Conservation (phyloP, 2,888 invertebrate genomes). For the Agrotis segetum region DNA sequence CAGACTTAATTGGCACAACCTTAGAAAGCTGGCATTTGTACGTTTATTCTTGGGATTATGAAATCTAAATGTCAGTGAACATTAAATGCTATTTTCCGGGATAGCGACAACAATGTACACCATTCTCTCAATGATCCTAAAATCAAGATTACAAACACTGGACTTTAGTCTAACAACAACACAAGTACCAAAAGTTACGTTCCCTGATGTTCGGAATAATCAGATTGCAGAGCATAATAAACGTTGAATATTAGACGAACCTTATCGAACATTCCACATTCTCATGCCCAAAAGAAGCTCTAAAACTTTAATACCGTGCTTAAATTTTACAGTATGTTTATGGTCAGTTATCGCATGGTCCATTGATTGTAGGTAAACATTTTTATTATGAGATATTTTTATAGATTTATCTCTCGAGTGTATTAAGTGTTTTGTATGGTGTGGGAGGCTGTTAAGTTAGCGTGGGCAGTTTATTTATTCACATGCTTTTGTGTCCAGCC, state of each 20-base stretch:
- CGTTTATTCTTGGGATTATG: neutral
- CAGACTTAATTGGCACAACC: constrained; percentile 10
- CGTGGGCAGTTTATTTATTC: constrained; percentile 87
- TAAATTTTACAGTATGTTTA: constrained; percentile 67
- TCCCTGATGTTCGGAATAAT: constrained; percentile 43
- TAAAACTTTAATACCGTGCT: constrained; percentile 68
- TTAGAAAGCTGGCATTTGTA: neutral
- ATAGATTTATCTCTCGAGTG: constrained; percentile 80
- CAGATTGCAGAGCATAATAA: constrained; percentile 46
- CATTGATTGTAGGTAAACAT: constrained; percentile 73
- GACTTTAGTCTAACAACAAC: constrained; percentile 37
- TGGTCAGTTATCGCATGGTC: constrained; percentile 72
- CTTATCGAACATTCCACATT: constrained; percentile 52
- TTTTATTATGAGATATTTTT: constrained; percentile 83
- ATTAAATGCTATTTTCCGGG: neutral
- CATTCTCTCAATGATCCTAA: neutral
- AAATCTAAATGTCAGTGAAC: neutral
- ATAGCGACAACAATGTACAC: neutral
- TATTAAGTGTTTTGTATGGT: constrained; percentile 83
- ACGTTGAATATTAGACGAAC: constrained; percentile 45
- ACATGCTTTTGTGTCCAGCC: constrained; percentile 76
- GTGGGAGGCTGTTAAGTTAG: constrained; percentile 80
- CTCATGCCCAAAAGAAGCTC: constrained; percentile 63
- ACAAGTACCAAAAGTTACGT: constrained; percentile 5
- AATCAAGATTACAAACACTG: constrained; percentile 19